Base-by-base conservation (phyloP, 2,113 vertebrate genomes). In the Anolis sagrei region DNA sequence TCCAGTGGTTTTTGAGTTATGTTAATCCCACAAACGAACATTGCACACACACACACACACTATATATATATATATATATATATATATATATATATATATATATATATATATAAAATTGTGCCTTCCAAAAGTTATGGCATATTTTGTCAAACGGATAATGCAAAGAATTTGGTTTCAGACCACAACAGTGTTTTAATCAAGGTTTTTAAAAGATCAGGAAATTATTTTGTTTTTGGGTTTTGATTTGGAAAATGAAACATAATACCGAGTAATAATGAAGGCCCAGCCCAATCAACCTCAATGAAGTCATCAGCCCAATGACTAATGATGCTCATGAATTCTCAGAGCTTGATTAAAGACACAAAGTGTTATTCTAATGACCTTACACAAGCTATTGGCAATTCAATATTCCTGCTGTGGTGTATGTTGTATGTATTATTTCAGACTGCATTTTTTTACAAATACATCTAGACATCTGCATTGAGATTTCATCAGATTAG, bases 201-300 rank as follows among this genome's bases (percentile, higher is more conserved):
- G 36, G 62, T 74, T 89, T 89, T 0, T 81, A 61, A 84, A 92
- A 89, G 87, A 85, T 82, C 49, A 87, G 79, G 79, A 90, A 92
- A 93, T 92, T 88, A 84, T 90, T 93, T 84, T 88, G 19, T 92
- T 92, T 93, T 86, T 90, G 79, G 89, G 89, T 87, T 91, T 92
- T 92, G 88, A 84, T 81, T 93, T 91, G 78, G 90, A 86, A 86
- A 93, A 92, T 84, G 79, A 93, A 94, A 69, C 85, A 51, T 77
- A 89, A 82, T 91, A 86, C 91, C 84, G 79, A 91, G 83, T 84
- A 90, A 78, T 89, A 89, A 90, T 89, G 91, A 93, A 89, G 81
- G 66, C 82, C 89, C 85, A 89, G 83, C 82, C 89, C 92, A 93
- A 86, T 91, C 93, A 93, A 90, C 82, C 62, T 94, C 86, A 84